Evolutionary conservation across 2,888 invertebrate species (phyloP), one percentile per base, ranked within the genome.

Genomic region (Disparrhopalites patrizii): DNA sequence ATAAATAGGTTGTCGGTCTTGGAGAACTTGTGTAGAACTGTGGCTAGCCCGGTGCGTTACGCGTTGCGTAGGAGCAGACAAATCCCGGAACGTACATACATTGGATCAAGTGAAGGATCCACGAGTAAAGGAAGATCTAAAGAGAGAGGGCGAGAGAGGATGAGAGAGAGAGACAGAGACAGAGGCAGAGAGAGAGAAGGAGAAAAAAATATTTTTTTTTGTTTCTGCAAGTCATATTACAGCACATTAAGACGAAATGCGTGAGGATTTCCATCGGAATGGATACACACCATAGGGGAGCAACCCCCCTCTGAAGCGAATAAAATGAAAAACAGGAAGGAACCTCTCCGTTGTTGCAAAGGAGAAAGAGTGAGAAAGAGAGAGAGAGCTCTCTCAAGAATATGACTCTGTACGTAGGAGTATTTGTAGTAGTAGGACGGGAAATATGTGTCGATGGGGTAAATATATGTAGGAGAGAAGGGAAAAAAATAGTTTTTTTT

Each of bases 261-360:
- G 57, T 66, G 68, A 71, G 73, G 36, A 61, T 61, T 51, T 61
- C 50, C 30, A 31, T 50, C 18, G 51, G 51, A 52, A 47, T 47
- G 69, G 72, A 71, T 69, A 69, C 68, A 70, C 74, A 68, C 73
- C 56, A 56, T 68, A 68, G 71, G 73, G 71, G 70, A 68, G 70
- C 68, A 58, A 67, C 72, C 75, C 75, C 75, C 75, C 73, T 71
- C 71, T 40, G 69, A 73, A 73, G 75, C 75, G 75, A 75, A 73
- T 75, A 75, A 75, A 75, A 75, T 75, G 73, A 75, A 75, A 71
- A 73, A 72, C 72, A 73, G 75, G 73, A 75, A 61, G 61, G 61
- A 61, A 61, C 51, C 51, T 61, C 51, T 25, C 25, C 69, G 66
- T 38, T 65, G 57, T 57, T 56, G 55, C 31, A 62, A 55, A 38